phyloP scores from a whole-genome alignment of 2,113 vertebrate genomes.

The Emberiza fucata region DNA sequence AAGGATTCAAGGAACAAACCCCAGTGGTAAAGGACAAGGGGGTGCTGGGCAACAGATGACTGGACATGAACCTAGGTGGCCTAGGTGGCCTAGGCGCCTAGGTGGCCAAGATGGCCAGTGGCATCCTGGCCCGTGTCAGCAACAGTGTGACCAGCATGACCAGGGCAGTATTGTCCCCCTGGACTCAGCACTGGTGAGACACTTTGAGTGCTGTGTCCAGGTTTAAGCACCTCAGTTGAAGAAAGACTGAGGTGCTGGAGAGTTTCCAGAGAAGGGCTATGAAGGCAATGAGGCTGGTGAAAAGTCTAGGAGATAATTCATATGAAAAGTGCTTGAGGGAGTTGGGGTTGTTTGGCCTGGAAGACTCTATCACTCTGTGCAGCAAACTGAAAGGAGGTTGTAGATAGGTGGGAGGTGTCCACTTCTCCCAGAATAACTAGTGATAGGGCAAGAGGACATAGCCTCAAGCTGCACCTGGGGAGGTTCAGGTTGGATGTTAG shows the following conservation, averaged over 20 bases:
- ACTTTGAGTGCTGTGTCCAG: not conserved
- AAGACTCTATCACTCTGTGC: not conserved
- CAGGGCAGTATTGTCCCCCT: not conserved
- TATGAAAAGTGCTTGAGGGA: not conserved
- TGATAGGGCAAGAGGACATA: not conserved
- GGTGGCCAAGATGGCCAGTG: no score
- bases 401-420: no score
- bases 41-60: not conserved
- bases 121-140: not conserved
- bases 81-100: not conserved
- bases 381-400: not conserved
- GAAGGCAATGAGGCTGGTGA: not conserved
- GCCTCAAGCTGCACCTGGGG: not conserved
- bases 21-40: not conserved
- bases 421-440: not conserved
- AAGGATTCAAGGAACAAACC: not conserved
- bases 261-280: not conserved
- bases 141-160: not conserved
- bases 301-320: not conserved
- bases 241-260: not conserved
- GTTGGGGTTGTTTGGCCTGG: not conserved
- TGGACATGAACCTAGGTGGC: not conserved
- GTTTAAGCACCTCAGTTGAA: accelerated
- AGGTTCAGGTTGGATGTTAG: not conserved
- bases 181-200: not conserved